Evolutionary conservation across 2,113 vertebrate genomes (phyloP).

Genomic region (Catharus fuscescens): DNA sequence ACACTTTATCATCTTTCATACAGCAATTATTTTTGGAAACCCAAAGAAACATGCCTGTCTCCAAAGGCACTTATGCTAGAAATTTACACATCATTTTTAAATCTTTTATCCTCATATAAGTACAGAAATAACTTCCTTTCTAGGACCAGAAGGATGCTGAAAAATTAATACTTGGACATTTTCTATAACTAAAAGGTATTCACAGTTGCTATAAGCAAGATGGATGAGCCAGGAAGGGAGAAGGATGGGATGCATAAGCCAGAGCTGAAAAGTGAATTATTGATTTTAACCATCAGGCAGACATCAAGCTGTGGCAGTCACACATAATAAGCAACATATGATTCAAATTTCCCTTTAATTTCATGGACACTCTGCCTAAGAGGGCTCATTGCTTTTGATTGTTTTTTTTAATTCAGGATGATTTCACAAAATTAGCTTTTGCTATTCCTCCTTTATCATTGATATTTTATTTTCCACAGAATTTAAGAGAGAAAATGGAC

Average conservation of each 20-base stretch:
- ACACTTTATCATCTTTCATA: not conserved
- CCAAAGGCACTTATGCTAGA: not conserved
- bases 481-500: slow-evolving; percentile 1
- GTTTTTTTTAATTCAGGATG: not conserved
- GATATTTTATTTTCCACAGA: not conserved
- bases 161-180: not conserved
- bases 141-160: not conserved
- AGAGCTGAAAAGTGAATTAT: not conserved
- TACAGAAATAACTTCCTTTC: not conserved
- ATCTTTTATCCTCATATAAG: not conserved
- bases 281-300: slow-evolving; percentile 29
- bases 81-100: not conserved
- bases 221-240: not conserved
- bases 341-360: slow-evolving; percentile 58
- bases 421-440: slow-evolving; percentile 9
- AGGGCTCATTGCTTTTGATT: slow-evolving; percentile 60
- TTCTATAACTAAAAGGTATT: not conserved
- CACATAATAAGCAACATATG: slow-evolving; percentile 41
- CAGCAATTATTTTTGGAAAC: slow-evolving; percentile 7
- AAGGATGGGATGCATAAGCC: not conserved
- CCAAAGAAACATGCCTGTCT: not conserved
- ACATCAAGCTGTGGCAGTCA: slow-evolving; percentile 34
- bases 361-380: not conserved
- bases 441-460: not conserved
- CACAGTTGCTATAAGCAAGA: not conserved